A percentile compares a stretch with the other conserved stretches of the same genome.
Conservation (phyloP, 2,888 invertebrate genomes). For the Lasioglossum marginatum region DNA sequence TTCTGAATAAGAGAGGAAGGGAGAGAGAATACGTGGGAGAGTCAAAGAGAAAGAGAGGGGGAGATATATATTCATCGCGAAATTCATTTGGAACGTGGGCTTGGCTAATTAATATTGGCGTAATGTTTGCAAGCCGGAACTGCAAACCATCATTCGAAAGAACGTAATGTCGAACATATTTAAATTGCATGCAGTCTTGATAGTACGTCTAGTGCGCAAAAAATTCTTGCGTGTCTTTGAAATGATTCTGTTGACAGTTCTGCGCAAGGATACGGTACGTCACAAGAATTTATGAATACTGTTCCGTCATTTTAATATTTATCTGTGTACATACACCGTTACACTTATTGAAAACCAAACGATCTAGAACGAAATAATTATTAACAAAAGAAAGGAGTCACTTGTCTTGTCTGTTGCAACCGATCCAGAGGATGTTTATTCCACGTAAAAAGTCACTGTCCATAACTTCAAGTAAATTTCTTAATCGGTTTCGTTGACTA, state of each 20-base stretch:
- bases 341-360: too few species aligned
- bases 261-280: neutral
- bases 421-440: neutral
- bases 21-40: neutral
- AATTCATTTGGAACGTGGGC: slow-evolving; percentile 63
- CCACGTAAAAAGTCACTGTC: neutral
- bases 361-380: neutral
- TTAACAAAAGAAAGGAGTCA: neutral
- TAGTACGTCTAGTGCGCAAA: neutral
- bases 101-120: slow-evolving; percentile 64
- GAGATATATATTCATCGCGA: slow-evolving; percentile 41
- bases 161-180: slow-evolving; percentile 30
- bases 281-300: neutral
- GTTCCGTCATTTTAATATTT: neutral
- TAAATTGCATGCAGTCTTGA: neutral
- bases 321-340: neutral
- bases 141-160: slow-evolving; percentile 56
- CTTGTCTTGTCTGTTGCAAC: neutral
- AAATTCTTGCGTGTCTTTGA: neutral
- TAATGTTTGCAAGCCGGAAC: slow-evolving; percentile 56
- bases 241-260: neutral
- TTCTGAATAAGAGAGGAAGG: slow-evolving; percentile 11
- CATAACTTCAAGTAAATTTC: neutral
- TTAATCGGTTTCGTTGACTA: neutral
- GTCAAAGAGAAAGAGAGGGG: neutral